Percentiles rank a stretch among this genome's conserved stretches.
Conservation (phyloP, 2,797 vertebrate species). For the Siniperca obscura region DNA sequence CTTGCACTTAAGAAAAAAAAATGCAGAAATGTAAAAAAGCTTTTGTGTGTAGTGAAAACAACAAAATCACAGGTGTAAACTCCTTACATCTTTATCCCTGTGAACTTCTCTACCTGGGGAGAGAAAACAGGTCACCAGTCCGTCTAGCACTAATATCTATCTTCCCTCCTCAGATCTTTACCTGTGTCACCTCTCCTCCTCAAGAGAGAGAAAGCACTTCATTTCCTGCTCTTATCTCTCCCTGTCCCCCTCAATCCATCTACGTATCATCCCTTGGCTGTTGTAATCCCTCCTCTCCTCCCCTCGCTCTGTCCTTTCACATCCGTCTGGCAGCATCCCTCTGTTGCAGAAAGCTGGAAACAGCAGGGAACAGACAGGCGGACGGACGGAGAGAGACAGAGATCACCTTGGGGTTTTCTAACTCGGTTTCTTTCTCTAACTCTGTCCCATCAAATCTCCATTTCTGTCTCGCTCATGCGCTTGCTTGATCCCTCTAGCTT, state of each 20-base stretch:
- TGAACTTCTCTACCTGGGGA: not conserved
- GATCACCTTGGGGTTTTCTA: slow-evolving; percentile 34
- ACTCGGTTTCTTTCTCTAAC: slow-evolving; percentile 30
- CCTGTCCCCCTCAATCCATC: slow-evolving; percentile 35
- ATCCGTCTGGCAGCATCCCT: slow-evolving; percentile 42
- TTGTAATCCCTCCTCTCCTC: slow-evolving; percentile 29
- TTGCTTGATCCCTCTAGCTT: slow-evolving; percentile 26
- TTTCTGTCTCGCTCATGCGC: slow-evolving; percentile 15
- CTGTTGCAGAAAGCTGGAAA: slow-evolving; percentile 28
- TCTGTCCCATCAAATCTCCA: slow-evolving; percentile 51
- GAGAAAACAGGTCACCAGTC: not conserved
- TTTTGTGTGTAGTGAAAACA: not conserved
- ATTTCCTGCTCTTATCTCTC: slow-evolving; percentile 41
- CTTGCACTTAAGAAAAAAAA: too few relatives aligned
- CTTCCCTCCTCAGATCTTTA: slow-evolving; percentile 22
- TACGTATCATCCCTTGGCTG: not conserved
- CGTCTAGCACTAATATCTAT: not conserved
- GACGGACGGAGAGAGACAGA: slow-evolving; percentile 30
- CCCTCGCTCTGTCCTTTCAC: slow-evolving; percentile 34
- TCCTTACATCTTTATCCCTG: not conserved
- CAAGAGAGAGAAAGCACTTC: slow-evolving; percentile 35
- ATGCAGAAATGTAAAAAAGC: not conserved
- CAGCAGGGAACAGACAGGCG: slow-evolving; percentile 28
- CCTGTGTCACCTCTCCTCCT: slow-evolving; percentile 17
- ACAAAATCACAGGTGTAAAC: not conserved